Evolutionary conservation across 2,888 invertebrate species (phyloP).

Genomic region (Drosophila melanocephala): DNA sequence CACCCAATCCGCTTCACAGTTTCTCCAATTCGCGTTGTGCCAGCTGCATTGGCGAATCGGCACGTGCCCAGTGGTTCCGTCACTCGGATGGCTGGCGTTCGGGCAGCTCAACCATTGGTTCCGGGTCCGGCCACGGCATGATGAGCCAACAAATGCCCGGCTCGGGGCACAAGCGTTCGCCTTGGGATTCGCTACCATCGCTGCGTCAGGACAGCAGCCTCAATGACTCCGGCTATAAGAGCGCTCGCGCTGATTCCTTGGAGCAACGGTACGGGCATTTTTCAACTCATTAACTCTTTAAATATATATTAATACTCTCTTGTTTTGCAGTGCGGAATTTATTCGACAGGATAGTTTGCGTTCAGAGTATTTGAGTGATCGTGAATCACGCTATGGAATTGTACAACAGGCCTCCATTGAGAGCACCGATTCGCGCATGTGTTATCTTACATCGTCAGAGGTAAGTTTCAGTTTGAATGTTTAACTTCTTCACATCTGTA

Average conservation of each 20-base stretch:
- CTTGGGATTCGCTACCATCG: constrained; percentile 95
- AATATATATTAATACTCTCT: constrained; percentile 42
- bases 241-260: constrained; percentile 93
- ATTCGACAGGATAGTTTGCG: constrained; percentile 95
- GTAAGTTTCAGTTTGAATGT: constrained; percentile 87
- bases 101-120: constrained; percentile 90
- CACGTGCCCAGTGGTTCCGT: constrained; percentile 95
- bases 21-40: constrained; percentile 90
- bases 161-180: constrained; percentile 90
- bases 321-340: constrained; percentile 90
- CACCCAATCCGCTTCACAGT: constrained; percentile 21
- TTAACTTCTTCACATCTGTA: not conserved
- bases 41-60: constrained; percentile 95
- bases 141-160: constrained; percentile 86
- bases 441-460: constrained; percentile 98
- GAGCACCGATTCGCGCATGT: constrained; percentile 96
- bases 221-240: constrained; percentile 94
- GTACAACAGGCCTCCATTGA: constrained; percentile 97
- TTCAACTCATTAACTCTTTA: not conserved
- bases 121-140: constrained; percentile 86
- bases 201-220: constrained; percentile 94
- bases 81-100: constrained; percentile 95
- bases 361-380: constrained; percentile 95
- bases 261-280: constrained; percentile 90
- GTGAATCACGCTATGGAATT: constrained; percentile 94